These are phyloP conservation scores for Drosophila pachea DNA, from an alignment of 1,140 invertebrate species.

Conservation along the genomic window DNA sequence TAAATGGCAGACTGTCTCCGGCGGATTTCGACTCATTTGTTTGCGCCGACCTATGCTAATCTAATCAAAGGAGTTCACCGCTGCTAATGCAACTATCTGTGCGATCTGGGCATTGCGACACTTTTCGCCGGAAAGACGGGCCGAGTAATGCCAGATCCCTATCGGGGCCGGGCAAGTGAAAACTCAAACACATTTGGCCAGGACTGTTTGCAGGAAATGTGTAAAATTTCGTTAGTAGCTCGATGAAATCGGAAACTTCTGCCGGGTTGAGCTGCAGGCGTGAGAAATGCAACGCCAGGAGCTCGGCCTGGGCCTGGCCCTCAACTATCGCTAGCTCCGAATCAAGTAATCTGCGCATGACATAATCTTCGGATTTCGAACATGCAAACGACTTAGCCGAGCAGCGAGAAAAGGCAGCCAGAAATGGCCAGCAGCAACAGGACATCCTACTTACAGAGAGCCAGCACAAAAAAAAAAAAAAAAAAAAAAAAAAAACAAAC, in stretches of 20 bases:
- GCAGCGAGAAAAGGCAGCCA: constrained; percentile 40
- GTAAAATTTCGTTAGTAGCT: constrained; percentile 56
- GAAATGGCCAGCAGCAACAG: constrained; percentile 54
- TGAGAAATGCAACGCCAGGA: constrained; percentile 70
- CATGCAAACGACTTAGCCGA: constrained; percentile 63
- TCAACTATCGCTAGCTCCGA: constrained; percentile 37
- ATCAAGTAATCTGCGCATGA: constrained; percentile 66
- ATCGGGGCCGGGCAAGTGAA: constrained; percentile 52
- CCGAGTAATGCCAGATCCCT: constrained; percentile 40
- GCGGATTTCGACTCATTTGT: too few relatives aligned
- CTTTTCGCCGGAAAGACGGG: constrained; percentile 56
- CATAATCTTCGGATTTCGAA: constrained; percentile 65
- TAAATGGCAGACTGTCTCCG: too few relatives aligned
- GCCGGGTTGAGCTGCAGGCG: constrained; percentile 38
- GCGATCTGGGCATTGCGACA: constrained; percentile 31
- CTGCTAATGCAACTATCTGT: constrained; percentile 51
- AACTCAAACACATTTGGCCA: constrained; percentile 55
- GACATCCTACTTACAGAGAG: constrained; percentile 67
- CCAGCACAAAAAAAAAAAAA: constrained; percentile 28
- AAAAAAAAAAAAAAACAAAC: constrained; percentile 18
- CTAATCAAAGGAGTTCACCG: constrained; percentile 67
- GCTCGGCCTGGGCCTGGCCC: neutral
- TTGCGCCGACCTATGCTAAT: constrained; percentile 48
- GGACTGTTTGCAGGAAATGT: constrained; percentile 61
- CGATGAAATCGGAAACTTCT: constrained; percentile 64